Evolutionary conservation across 1,140 invertebrate species (phyloP).

Genomic region (Drosophila insularis): DNA sequence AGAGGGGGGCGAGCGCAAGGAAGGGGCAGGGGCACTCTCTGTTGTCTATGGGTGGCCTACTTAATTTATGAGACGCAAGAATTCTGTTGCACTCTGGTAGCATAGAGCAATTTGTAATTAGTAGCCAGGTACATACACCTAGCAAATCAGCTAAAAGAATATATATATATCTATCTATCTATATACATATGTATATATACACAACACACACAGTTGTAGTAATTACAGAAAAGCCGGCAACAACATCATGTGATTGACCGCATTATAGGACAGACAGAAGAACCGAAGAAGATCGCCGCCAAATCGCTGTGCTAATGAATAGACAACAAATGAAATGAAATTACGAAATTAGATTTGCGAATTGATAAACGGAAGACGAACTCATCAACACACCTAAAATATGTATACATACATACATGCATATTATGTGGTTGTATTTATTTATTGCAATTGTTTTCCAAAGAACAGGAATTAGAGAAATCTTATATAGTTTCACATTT

Average conservation of each 20-base stretch:
- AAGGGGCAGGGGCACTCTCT: conserved; percentile 33
- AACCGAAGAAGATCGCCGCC: neutral
- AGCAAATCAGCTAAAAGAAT: conserved; percentile 64
- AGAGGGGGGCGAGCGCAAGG: neutral
- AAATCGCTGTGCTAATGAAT: neutral
- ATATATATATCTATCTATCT: conserved; percentile 7
- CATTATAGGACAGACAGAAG: conserved; percentile 38
- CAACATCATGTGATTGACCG: conserved; percentile 73
- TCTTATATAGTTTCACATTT: too few relatives aligned
- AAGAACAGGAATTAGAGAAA: too few relatives aligned
- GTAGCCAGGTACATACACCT: conserved; percentile 61
- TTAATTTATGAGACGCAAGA: conserved; percentile 79
- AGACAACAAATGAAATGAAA: conserved; percentile 3
- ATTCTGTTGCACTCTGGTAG: conserved; percentile 55
- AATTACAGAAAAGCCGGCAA: conserved; percentile 47
- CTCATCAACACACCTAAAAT: too few relatives aligned
- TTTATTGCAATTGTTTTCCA: too few relatives aligned
- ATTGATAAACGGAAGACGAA: neutral
- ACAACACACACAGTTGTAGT: conserved; percentile 37
- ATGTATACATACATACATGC: too few relatives aligned
- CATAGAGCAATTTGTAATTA: conserved; percentile 75
- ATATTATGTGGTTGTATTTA: too few relatives aligned
- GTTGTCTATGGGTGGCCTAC: conserved; percentile 77
- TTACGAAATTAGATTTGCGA: neutral
- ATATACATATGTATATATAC: conserved; percentile 65